These are phyloP conservation scores for Tiphia femorata DNA, from an alignment of 2,888 invertebrate species.

Conservation along the genomic window DNA sequence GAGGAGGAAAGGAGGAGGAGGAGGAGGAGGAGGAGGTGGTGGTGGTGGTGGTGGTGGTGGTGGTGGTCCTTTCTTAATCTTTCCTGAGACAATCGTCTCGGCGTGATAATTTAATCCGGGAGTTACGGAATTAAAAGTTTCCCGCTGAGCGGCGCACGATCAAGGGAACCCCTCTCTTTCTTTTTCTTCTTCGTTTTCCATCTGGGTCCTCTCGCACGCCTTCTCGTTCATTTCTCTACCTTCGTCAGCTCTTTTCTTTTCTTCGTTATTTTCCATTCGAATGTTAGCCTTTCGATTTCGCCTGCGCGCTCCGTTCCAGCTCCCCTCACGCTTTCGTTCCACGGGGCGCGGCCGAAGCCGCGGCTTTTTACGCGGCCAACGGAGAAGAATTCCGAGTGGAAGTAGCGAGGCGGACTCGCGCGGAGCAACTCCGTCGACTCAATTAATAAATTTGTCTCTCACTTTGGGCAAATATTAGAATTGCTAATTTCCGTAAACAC, in stretches of 20 bases:
- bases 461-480: constrained; percentile 53
- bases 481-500: constrained; percentile 58
- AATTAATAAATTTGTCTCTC: constrained; percentile 57
- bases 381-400: neutral
- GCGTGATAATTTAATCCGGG: constrained; percentile 67
- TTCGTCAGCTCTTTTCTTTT: constrained; percentile 13
- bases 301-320: neutral
- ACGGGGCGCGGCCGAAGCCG: neutral
- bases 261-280: neutral
- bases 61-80: constrained; percentile 61
- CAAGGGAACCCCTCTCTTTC: constrained; percentile 23
- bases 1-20: neutral
- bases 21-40: constrained; percentile 10
- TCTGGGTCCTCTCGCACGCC: no score
- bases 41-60: no score
- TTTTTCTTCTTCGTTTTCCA: constrained; percentile 11
- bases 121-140: constrained; percentile 68
- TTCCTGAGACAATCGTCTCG: constrained; percentile 64
- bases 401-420: neutral
- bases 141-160: constrained; percentile 56
- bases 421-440: constrained; percentile 30
- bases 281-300: neutral
- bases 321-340: neutral
- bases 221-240: neutral
- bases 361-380: neutral